Evolutionary conservation across 2,113 vertebrate genomes (phyloP), one percentile per base, ranked within the genome.

Genomic region (Colistium nudipinnis): DNA sequence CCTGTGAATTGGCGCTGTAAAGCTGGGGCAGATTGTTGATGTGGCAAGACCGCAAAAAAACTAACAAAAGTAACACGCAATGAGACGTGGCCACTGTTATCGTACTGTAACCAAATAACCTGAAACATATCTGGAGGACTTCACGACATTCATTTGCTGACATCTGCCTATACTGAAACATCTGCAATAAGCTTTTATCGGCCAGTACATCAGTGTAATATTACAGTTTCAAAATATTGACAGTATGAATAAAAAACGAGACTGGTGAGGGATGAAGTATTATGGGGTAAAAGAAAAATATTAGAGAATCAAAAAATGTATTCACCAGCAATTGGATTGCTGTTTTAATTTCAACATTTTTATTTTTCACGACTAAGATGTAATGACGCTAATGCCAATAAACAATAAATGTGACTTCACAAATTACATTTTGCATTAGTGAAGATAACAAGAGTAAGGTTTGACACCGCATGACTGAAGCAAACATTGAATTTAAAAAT

Each of bases 1-100:
- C 45, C 59, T 43, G 22, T 57, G 39, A 74, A 60, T 24, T 48
- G 59, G 49, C 25, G 66, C 54, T 63, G 63, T 11, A 70, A 43
- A 25, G n/a, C 36, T 39, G 59, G 38, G 43, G 51, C 12, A 49
- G 28, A 30, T 45, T 62, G 14, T 55, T 0, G 1, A 63, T 27
- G 24, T 44, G 9, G 25, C 1, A 55, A 62, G 33, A 59, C n/a
- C n/a, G n/a, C n/a, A n/a, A n/a, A n/a, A n/a, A n/a, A n/a, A n/a
- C n/a, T n/a, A n/a, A n/a, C n/a, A n/a, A n/a, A n/a, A n/a, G n/a
- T n/a, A n/a, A n/a, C n/a, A n/a, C n/a, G n/a, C n/a, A 56, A 59
- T 11, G 24, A 47, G 36, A 56, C 66, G 28, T 14, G 20, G 20
- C 49, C 43, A 59, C 1, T 55, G 28, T 52, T 7, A 45, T 4